phyloP scores from a whole-genome alignment of 2,113 vertebrate species.

The Pycnonotus jocosus region DNA sequence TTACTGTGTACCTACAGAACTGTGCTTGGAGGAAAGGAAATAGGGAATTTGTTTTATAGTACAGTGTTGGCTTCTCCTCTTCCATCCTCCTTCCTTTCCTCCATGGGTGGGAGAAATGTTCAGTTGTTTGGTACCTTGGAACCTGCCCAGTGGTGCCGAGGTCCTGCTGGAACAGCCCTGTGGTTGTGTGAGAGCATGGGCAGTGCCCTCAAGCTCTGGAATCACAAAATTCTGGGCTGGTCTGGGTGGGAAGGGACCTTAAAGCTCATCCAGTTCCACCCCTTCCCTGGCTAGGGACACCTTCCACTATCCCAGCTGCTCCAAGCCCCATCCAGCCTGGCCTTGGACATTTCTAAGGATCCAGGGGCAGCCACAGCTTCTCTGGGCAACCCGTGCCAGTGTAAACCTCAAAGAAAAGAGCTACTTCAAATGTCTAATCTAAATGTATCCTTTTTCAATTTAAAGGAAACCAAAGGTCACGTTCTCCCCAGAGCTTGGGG shows the following conservation, averaged over 20 bases:
- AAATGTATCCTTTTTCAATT: not conserved
- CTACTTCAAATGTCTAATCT: not conserved
- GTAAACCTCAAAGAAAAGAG: not conserved
- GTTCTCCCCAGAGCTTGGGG: not conserved
- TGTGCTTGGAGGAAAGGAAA: not conserved
- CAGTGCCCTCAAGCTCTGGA: not conserved
- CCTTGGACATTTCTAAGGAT: not conserved
- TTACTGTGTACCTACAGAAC: not conserved
- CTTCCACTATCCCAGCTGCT: accelerated
- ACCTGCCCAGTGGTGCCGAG: accelerated
- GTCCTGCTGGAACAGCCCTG: not conserved
- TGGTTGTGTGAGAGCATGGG: not conserved
- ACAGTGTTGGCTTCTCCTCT: not conserved
- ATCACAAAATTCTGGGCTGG: not conserved
- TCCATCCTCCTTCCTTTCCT: not conserved
- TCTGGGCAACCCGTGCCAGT: not conserved
- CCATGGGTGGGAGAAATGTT: accelerated
- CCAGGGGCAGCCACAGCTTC: not conserved
- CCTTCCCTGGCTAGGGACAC: not conserved
- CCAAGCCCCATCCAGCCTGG: accelerated
- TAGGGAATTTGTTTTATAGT: not conserved
- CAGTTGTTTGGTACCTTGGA: not conserved
- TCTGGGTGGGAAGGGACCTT: not conserved
- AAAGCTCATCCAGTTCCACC: not conserved
- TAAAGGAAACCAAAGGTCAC: not conserved